These are phyloP conservation scores for Drosophila anomelani DNA, from an alignment of 2,888 invertebrate genomes.

Conservation along the genomic window DNA sequence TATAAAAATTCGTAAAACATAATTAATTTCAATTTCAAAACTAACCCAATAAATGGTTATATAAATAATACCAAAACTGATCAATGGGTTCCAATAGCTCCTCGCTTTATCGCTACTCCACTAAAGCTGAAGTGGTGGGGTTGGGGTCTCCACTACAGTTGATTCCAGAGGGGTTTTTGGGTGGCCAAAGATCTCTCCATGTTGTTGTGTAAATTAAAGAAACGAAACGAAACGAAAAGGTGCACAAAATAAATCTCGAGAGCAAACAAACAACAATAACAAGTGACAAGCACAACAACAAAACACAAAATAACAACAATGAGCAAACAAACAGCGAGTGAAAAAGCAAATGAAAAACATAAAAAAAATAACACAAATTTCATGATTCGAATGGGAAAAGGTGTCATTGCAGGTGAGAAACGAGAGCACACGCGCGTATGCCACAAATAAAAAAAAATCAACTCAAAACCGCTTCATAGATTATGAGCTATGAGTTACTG, in stretches of 20 bases:
- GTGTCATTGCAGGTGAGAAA: constrained; percentile 78
- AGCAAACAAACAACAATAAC: constrained; percentile 35
- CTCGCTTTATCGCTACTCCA: background rate
- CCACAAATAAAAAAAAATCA: constrained; percentile 7
- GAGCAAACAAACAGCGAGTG: constrained; percentile 14
- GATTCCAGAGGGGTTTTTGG: background rate
- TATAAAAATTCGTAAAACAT: too few relatives aligned
- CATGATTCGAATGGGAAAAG: constrained; percentile 59
- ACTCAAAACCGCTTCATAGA: background rate
- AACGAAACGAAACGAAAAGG: constrained; percentile 47
- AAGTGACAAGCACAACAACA: constrained; percentile 30
- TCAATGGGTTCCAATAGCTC: constrained; percentile 16
- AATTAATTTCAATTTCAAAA: background rate
- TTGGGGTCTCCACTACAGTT: background rate
- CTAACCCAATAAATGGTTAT: background rate
- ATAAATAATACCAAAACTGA: background rate
- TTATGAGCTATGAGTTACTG: constrained; percentile 3
- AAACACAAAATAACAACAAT: constrained; percentile 23
- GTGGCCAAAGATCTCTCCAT: constrained; percentile 7
- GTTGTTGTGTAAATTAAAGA: constrained; percentile 47
- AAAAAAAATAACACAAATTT: constrained; percentile 45
- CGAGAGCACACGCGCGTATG: constrained; percentile 71
- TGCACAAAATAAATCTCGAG: constrained; percentile 65
- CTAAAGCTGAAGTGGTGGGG: constrained; percentile 1
- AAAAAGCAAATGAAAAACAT: constrained; percentile 2